phyloP scores from a whole-genome alignment of 1,140 invertebrate species.

The Brachionus paranguensis region DNA sequence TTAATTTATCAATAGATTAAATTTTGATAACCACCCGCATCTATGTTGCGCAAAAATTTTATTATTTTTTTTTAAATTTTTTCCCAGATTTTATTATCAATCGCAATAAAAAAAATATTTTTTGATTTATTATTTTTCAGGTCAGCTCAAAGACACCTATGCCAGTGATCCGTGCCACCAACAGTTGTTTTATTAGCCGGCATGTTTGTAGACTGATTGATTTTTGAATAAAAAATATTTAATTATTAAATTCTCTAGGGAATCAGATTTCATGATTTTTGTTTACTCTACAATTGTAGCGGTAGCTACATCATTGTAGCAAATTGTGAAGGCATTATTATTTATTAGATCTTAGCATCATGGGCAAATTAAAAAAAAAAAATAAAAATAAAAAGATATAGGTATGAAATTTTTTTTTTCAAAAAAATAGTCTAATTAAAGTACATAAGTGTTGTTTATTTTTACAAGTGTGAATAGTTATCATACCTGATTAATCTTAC shows the following conservation, averaged over 20 bases:
- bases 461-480: neutral
- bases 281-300: neutral
- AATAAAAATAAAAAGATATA: too few species aligned
- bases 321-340: too few species aligned
- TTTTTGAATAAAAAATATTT: neutral
- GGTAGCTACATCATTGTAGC: neutral
- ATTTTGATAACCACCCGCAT: neutral
- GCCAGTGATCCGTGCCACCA: neutral
- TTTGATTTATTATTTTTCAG: neutral
- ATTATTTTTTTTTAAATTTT: neutral
- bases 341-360: too few species aligned
- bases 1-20: neutral
- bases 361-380: too few species aligned
- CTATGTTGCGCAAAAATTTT: neutral
- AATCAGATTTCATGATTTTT: neutral
- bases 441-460: neutral
- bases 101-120: neutral
- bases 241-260: neutral
- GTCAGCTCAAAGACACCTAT: neutral
- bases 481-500: neutral
- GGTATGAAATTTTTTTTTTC: neutral
- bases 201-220: neutral
- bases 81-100: neutral
- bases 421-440: neutral
- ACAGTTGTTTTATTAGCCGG: neutral